Evolutionary conservation across 2,888 invertebrate species (phyloP).

Genomic region (Eueremaeus valkanovi): DNA sequence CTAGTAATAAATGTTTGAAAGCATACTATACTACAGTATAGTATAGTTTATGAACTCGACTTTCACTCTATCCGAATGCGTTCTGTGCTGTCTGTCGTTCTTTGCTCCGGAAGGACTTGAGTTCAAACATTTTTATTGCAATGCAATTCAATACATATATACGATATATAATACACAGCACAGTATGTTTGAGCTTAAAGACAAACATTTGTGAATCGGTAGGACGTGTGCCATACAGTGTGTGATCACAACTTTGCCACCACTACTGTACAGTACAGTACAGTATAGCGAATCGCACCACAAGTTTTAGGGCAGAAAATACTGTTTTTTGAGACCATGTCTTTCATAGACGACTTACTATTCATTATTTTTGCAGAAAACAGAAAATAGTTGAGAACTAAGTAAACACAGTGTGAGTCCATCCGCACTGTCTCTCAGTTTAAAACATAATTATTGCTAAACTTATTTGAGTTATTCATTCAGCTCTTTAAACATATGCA

Average conservation of each 20-base stretch:
- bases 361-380: constrained; percentile 1
- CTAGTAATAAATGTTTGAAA: constrained; percentile 1
- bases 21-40: background rate
- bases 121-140: constrained; percentile 28
- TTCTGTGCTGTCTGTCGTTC: background rate
- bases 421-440: constrained; percentile 25
- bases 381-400: background rate
- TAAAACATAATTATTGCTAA: constrained; percentile 10
- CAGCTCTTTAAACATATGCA: constrained; percentile 24
- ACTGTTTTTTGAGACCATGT: background rate
- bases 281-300: background rate
- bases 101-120: constrained; percentile 23
- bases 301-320: background rate
- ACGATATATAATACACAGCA: too few species aligned
- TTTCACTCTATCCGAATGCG: background rate
- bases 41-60: background rate
- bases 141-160: constrained; percentile 25
- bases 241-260: background rate
- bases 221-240: constrained; percentile 31
- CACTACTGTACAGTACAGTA: background rate
- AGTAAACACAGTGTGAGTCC: constrained; percentile 34
- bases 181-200: constrained; percentile 14
- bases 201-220: constrained; percentile 13
- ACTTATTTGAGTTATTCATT: too few species aligned
- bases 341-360: background rate